A percentile compares a stretch with the other conserved stretches of the same genome.
Conservation (phyloP, 2,797 vertebrate species). For the Sarcophilus harrisii region DNA sequence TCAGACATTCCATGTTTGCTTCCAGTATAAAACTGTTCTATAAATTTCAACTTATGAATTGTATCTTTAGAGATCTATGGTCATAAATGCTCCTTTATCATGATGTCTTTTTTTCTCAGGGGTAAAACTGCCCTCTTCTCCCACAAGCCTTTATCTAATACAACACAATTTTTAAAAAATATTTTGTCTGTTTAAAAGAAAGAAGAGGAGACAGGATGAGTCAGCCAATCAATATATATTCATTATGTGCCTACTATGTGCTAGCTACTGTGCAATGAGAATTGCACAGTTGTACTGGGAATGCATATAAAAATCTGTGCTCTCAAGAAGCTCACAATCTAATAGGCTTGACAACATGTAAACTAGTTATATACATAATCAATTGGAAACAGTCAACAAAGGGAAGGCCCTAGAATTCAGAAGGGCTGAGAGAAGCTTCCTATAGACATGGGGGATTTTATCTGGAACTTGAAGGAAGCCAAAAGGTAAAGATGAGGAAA, state of each 20-base stretch:
- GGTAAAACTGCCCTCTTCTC: constrained; percentile 58
- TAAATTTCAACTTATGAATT: constrained; percentile 68
- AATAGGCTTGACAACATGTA: not conserved
- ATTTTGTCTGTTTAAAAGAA: no score
- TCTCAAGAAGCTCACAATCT: not conserved
- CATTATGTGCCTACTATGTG: not conserved
- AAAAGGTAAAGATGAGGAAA: not conserved
- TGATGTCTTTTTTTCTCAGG: not conserved
- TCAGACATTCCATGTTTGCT: not conserved
- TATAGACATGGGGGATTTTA: not conserved
- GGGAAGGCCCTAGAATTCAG: not conserved
- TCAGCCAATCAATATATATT: not conserved
- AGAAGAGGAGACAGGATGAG: not conserved
- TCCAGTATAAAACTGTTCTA: constrained; percentile 38
- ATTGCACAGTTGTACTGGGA: not conserved
- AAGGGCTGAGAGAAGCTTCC: not conserved
- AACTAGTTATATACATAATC: not conserved
- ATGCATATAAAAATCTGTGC: not conserved
- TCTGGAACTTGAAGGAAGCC: not conserved
- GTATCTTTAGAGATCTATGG: constrained; percentile 70
- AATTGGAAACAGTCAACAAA: not conserved
- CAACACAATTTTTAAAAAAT: constrained; percentile 62
- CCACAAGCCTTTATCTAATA: constrained; percentile 75
- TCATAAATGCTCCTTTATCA: constrained; percentile 55
- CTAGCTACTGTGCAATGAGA: not conserved